These are phyloP conservation scores for Ectropis grisescens DNA, from an alignment of 1,140 invertebrate genomes.

Conservation along the genomic window DNA sequence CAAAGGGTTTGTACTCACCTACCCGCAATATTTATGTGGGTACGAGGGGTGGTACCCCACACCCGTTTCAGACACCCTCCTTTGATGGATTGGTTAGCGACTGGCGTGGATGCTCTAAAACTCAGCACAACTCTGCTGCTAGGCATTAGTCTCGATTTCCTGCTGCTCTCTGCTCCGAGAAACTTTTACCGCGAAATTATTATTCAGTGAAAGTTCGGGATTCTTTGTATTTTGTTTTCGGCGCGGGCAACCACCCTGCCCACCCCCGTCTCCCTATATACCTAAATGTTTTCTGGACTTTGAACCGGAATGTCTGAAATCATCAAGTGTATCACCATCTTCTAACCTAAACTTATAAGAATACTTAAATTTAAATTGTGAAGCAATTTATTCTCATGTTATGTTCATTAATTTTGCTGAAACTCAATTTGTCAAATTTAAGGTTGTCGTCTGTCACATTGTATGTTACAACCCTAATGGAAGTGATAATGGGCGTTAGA, in stretches of 20 bases:
- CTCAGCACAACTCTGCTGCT: slow-evolving; percentile 43
- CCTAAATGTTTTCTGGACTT: slow-evolving; percentile 20
- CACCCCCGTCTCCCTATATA: slow-evolving; percentile 21
- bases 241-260: slow-evolving; percentile 22
- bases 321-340: too few relatives aligned
- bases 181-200: slow-evolving; percentile 58
- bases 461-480: too few relatives aligned
- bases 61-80: slow-evolving; percentile 56
- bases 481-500: too few relatives aligned
- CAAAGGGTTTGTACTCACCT: slow-evolving; percentile 71
- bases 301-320: slow-evolving; percentile 14
- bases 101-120: slow-evolving; percentile 59
- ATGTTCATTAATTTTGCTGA: too few relatives aligned
- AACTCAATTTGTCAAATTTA: too few relatives aligned
- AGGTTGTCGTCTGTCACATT: too few relatives aligned
- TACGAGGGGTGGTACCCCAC: slow-evolving; percentile 45
- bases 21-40: slow-evolving; percentile 70
- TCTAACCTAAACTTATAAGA: too few relatives aligned
- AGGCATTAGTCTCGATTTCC: slow-evolving; percentile 56
- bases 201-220: slow-evolving; percentile 59
- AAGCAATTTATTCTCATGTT: too few relatives aligned
- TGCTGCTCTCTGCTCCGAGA: slow-evolving; percentile 32
- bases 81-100: slow-evolving; percentile 67
- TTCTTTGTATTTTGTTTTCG: slow-evolving; percentile 59
- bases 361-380: too few relatives aligned